phyloP scores from a whole-genome alignment of 2,888 invertebrate species.

The Trimorus sp. region DNA sequence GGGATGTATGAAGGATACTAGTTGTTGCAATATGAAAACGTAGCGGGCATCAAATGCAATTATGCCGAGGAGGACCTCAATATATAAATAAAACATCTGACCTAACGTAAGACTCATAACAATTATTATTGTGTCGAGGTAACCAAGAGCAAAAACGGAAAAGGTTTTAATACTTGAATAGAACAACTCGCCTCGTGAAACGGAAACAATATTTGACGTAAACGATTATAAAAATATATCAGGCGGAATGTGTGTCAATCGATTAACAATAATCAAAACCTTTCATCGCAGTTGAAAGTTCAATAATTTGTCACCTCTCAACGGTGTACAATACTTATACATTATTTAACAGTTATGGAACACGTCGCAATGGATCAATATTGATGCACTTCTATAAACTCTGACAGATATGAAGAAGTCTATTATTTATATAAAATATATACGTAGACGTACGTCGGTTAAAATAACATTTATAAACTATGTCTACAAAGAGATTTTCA shows the following conservation, averaged over 20 bases:
- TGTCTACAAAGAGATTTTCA: conserved; percentile 33
- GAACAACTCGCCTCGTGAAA: no score
- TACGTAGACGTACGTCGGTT: conserved; percentile 20
- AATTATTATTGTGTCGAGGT: no score
- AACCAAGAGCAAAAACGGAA: not conserved
- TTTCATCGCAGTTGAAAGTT: conserved; percentile 10
- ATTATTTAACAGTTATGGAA: conserved; percentile 49
- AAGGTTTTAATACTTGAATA: no score
- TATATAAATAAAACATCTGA: no score
- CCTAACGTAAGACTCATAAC: no score
- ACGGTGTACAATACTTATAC: conserved; percentile 26
- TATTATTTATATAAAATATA: conserved; percentile 55
- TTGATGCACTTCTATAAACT: conserved; percentile 23
- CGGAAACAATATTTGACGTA: no score
- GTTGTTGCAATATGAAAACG: no score
- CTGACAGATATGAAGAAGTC: conserved; percentile 48
- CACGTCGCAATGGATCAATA: conserved; percentile 51
- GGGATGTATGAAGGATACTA: no score
- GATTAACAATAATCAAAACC: not conserved
- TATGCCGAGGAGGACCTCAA: no score
- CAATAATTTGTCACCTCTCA: conserved; percentile 14
- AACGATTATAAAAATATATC: conserved; percentile 1
- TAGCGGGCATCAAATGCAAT: no score
- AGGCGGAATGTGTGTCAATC: conserved; percentile 25
- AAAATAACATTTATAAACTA: conserved; percentile 51